These are phyloP conservation scores for Chlorodrepanis virens DNA, from an alignment of 2,113 vertebrate genomes.

Conservation along the genomic window DNA sequence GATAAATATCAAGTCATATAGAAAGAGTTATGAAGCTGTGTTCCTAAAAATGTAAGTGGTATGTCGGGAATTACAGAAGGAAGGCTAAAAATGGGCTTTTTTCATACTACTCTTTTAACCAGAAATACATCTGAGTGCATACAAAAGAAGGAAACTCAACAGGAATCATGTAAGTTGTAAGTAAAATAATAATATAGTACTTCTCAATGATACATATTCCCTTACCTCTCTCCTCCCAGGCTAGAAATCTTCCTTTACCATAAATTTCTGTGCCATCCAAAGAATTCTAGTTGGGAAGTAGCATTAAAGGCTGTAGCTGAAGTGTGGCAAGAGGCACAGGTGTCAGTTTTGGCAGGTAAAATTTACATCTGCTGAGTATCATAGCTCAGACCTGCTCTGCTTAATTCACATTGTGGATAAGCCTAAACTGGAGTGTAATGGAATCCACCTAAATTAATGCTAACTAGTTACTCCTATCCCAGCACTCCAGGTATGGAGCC, in stretches of 20 bases:
- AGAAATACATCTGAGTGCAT: background rate
- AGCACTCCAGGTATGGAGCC: background rate
- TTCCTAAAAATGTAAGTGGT: background rate
- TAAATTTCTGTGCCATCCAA: background rate
- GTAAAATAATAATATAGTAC: background rate
- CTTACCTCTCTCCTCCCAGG: background rate
- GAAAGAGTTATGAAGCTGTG: background rate
- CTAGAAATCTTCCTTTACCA: background rate
- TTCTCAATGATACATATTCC: background rate
- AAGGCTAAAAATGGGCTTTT: background rate
- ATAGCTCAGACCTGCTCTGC: background rate
- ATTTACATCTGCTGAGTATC: background rate
- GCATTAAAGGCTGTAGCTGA: background rate
- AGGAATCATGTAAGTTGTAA: background rate
- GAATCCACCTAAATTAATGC: background rate
- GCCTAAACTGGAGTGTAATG: background rate
- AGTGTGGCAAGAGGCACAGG: background rate
- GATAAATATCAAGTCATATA: background rate
- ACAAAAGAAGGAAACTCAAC: background rate
- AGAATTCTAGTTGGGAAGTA: background rate
- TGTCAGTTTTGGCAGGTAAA: background rate
- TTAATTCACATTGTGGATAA: background rate
- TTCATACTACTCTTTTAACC: background rate
- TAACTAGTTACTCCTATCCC: background rate
- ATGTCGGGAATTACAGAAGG: background rate